These are phyloP conservation scores for Podabrus alpinus DNA, from an alignment of 2,888 invertebrate species.

Conservation along the genomic window DNA sequence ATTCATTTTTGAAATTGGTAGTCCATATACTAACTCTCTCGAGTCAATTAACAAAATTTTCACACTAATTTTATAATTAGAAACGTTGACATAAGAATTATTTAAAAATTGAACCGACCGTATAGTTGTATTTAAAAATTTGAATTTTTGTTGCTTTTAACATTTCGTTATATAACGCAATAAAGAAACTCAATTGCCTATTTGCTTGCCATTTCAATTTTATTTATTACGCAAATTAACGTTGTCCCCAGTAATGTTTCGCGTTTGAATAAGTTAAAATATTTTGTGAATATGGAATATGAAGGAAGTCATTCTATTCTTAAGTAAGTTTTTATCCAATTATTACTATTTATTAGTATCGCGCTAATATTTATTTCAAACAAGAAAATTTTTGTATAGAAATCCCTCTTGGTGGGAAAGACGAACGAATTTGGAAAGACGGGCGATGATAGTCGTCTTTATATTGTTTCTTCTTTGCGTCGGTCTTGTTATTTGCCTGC, in stretches of 20 bases:
- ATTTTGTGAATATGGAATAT: conserved; percentile 5
- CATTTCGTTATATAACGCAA: not conserved
- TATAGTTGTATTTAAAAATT: not conserved
- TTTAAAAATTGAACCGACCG: not conserved
- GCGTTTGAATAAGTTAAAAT: not conserved
- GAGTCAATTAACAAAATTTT: not conserved
- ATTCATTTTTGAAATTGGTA: not conserved
- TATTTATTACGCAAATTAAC: not conserved
- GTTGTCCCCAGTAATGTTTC: not conserved
- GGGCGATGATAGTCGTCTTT: conserved; percentile 64
- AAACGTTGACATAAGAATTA: not conserved
- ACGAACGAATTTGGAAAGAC: conserved; percentile 72
- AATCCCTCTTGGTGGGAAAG: conserved; percentile 84
- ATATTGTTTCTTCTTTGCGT: conserved; percentile 64
- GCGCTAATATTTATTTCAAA: not conserved
- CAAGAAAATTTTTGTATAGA: conserved; percentile 57
- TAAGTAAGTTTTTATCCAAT: conserved; percentile 1
- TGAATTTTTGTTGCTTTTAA: not conserved
- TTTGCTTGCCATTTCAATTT: conserved; percentile 3
- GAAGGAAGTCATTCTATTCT: conserved; percentile 4
- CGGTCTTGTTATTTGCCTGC: conserved; percentile 65
- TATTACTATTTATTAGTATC: not conserved
- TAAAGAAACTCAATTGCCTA: conserved; percentile 1
- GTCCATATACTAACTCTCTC: not conserved
- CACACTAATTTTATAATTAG: not conserved